Base-by-base conservation (phyloP, 2,113 vertebrate species). In the Rhombomys opimus region DNA sequence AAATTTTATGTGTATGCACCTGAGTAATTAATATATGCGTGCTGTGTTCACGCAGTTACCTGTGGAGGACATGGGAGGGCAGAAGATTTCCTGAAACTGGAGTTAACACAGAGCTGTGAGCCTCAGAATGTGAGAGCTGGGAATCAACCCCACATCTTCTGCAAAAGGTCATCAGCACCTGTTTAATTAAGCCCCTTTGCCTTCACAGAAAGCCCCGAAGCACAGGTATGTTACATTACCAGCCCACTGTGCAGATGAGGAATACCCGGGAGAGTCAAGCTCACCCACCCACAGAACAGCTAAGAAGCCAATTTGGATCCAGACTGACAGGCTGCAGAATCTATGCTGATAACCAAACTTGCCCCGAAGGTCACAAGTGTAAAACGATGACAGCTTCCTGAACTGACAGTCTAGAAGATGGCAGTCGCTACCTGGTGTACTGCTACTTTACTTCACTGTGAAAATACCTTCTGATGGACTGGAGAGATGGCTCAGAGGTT, bases 251-350 rank as follows among this genome's bases (percentile, higher is more conserved):
- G 92, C 11, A 90, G 63, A 89, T 11, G 38, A 94, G 68, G 77
- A 81, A 96, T 88, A 38, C 27, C 35, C 59, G 70, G 14, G 14
- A 87, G 15, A 95, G 70, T 89, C 25, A 93, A 81, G 80, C n/a
- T 63, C 76, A 90, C 22, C 46, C 65, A 59, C 12, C 50, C 50
- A 76, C 17, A 25, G 3, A 41, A 41, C 9, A 72, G 32, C n/a
- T 46, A 84, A 38, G 17, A 38, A 87, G 41, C 13, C 72, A 63
- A 23, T 1, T 72, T 17, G 81, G 52, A 93, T 78, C 27, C 76
- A 81, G 27, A 38, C 25, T 50, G 52, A 80, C 32, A 59, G 25
- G 38, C 5, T 85, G 38, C 75, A 78, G 23, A 86, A 38, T 70
- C 63, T 67, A 67, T 23, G 9, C 23, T 70, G 35, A 72, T 52